Percentiles rank a stretch among this genome's conserved stretches.
Conservation (phyloP, 1,140 invertebrate genomes). For the Campodea augens region DNA sequence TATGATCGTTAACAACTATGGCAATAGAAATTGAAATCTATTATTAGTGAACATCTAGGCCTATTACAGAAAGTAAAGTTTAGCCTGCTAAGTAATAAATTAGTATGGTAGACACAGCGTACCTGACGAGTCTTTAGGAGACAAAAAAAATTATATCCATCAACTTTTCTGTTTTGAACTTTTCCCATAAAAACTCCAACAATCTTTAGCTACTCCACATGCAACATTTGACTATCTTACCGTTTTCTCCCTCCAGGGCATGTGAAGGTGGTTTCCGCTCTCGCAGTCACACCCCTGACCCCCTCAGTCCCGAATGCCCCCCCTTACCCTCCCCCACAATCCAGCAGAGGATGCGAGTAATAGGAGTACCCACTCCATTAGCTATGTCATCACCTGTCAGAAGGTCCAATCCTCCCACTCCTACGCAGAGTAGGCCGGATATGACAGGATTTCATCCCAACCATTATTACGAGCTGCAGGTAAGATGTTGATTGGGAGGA, state of each 20-base stretch:
- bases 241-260: slow-evolving; percentile 9
- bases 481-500: no score
- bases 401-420: slow-evolving; percentile 75
- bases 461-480: slow-evolving; percentile 13
- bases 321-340: slow-evolving; percentile 53
- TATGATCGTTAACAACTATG: no score
- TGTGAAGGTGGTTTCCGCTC: slow-evolving; percentile 23
- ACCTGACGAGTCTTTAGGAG: no score
- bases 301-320: slow-evolving; percentile 31
- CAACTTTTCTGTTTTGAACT: no score
- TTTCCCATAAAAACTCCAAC: slow-evolving; percentile 9
- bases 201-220: slow-evolving; percentile 16
- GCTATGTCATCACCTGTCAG: slow-evolving; percentile 63
- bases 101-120: no score
- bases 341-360: slow-evolving; percentile 71
- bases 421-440: slow-evolving; percentile 49
- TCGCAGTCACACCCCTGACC: slow-evolving; percentile 47
- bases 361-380: slow-evolving; percentile 70
- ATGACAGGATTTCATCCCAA: slow-evolving; percentile 13
- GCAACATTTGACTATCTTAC: slow-evolving; percentile 1
- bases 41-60: no score
- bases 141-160: no score
- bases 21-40: no score
- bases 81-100: no score
- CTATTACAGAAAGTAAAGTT: no score